Evolutionary conservation across 2,888 invertebrate genomes (phyloP), one percentile per base, ranked within the genome.

Genomic region (Apodemia hepburni): DNA sequence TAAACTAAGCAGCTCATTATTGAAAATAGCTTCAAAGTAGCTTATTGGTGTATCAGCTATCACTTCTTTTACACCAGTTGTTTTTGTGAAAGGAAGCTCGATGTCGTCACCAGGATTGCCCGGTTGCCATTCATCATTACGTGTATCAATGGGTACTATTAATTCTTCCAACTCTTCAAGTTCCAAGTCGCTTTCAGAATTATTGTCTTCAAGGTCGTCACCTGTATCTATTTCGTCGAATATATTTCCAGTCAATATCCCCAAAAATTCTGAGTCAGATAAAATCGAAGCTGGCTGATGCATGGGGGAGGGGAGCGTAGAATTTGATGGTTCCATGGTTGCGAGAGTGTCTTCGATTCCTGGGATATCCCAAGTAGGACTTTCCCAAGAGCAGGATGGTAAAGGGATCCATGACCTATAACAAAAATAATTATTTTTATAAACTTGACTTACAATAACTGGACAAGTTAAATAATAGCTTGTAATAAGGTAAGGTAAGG

Each of bases 21-120:
- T 49, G 47, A 49, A 49, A 49, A 49, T 49, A 49, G 47, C 47
- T 49, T 49, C 47, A 49, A 49, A 17, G 47, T 49, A 49, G 47
- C 47, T 49, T 49, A 49, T 17, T 49, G 47, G 47, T 49, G 47
- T 49, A 49, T 49, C 47, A 49, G 47, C 47, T 49, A 49, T 49
- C 17, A 49, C 47, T 49, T 49, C 47, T 49, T 49, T 49, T 49
- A 49, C 47, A 49, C 47, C 47, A 49, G 47, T 49, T 49, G 47
- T 49, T 49, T 49, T 17, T 49, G 47, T 49, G 47, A 49, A 49
- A 49, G 47, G 47, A 17, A 17, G 47, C 47, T 49, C 17, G 47
- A 49, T 49, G 17, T 49, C 47, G 47, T 49, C 47, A 49, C 47
- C 47, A 49, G 47, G 47, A 49, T 49, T 49, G 47, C 47, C 17